Base-by-base conservation (phyloP, 1,140 invertebrate genomes). In the honey bee (Apis mellifera) region DNA sequence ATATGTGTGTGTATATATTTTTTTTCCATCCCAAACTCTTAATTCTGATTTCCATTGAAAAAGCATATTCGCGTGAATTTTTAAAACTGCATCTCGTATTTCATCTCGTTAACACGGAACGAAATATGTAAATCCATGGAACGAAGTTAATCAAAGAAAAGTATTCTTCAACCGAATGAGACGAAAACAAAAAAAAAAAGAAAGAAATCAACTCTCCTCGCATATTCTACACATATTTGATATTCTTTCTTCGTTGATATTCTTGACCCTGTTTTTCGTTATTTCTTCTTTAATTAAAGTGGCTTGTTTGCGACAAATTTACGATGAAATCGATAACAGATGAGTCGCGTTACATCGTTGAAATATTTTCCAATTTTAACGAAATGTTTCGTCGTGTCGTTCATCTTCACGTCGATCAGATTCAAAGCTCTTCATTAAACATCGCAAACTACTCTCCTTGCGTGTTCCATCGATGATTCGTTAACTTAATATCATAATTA, bases 401-500 rank as follows among this genome's bases (percentile, higher is more conserved):
- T 62, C 59, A 62, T 23, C 59, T 23, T 12, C 5, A 62, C 23
- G 13, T 7, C 13, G 32, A 11, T 66, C 15, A 19, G 19, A 9
- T 2, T 64, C 26, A 15, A 21, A 42, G 19, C 42, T n/a, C 17
- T 54, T 71, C 50, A n/a, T 42, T 26, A 32, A 15, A 23, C 13
- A 21, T 70, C 13, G 11, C 57, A 17, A n/a, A 74, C 32, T n/a
- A 1, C 57, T 9, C 9, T 55, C 11, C 19, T 9, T 1, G 32
- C 32, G 17, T 15, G 26, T 23, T 42, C 9, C n/a, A 19, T 19
- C 19, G n/a, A 2, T 32, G 32, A n/a, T 13, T 50, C 42, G 66
- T 60, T 60, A n/a, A 55, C 32, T 64, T 57, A 69, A 69, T 77
- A 48, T 64, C 64, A 21, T 12, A 32, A 15, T 78, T 78, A 78